These are phyloP conservation scores for Chloropsis cyanopogon DNA, from an alignment of 2,113 vertebrate species.

Conservation along the genomic window DNA sequence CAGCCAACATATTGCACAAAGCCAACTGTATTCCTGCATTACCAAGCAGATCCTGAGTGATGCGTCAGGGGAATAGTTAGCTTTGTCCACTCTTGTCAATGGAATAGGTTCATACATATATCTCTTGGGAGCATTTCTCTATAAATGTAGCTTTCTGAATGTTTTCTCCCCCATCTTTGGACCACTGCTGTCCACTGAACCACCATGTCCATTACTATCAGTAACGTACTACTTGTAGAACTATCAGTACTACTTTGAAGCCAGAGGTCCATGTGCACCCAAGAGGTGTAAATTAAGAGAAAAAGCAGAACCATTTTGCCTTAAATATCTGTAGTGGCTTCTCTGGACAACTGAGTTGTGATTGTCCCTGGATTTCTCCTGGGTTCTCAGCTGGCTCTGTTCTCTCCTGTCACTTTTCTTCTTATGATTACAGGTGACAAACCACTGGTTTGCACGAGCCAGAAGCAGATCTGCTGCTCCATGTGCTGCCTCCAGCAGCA, in stretches of 20 bases:
- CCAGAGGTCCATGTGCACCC: background rate
- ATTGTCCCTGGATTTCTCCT: background rate
- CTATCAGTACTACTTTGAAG: background rate
- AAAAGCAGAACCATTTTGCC: background rate
- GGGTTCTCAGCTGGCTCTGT: background rate
- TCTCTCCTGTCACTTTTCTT: background rate
- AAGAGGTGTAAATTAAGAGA: background rate
- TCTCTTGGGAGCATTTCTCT: background rate
- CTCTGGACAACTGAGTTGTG: background rate
- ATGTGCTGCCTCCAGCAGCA: background rate
- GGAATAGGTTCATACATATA: background rate
- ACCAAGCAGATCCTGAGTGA: background rate
- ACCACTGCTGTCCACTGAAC: background rate
- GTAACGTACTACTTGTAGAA: background rate
- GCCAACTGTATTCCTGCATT: background rate
- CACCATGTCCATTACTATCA: background rate
- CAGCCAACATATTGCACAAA: background rate
- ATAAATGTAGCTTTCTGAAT: background rate
- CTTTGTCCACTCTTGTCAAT: background rate
- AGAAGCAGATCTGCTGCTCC: background rate
- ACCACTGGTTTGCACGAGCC: background rate
- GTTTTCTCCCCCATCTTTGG: rapidly evolving
- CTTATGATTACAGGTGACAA: background rate
- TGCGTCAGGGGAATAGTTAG: rapidly evolving
- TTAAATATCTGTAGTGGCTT: background rate